Base-by-base conservation (phyloP, 2,888 invertebrate genomes). In the Cyaniris semiargus region DNA sequence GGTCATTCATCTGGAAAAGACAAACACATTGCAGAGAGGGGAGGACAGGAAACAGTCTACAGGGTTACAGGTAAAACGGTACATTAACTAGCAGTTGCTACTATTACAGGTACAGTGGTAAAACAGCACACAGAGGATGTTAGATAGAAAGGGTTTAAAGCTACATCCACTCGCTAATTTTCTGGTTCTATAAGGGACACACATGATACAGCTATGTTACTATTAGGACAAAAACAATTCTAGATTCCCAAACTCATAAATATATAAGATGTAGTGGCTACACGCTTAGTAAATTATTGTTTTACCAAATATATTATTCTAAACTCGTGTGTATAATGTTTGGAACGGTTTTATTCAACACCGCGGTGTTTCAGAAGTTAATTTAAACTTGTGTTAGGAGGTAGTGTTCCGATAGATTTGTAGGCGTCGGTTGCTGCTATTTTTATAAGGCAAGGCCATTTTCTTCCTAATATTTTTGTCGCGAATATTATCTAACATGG, bases 1-100 rank as follows among this genome's bases (percentile, higher is more conserved):
- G 81, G 82, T 92, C 92, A 80, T 93, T 91, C 90, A 93, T 90
- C 93, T 94, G 85, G 31, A 79, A 56, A 76, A 56, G 31, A 53
- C n/a, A 7, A 58, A 44, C 27, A 70, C 66, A 76, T 38, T 76
- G 44, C 7, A 66, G 27, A 21, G 21, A 23, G 60, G 60, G 60
- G 27, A 21, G 66, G 27, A 6, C 8, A 15, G 66, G 66, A 5
- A 15, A 58, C 44, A 60, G 44, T 44, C 66, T 48, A 77, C 38
- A 18, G 31, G 60, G 8, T 21, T 4, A 23, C 23, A 60, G 23
- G 60, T 60, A 21, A 13, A 60, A 23, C 60, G 23, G 56, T 21
- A 58, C 58, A 58, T 15, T 21, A 58, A 21, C 44, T 44, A 44
- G 44, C 53, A 18, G 15, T 5, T 5, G 53, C 15, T 53, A 53